Evolutionary conservation across 2,888 invertebrate genomes (phyloP), one percentile per base, ranked within the genome.

Genomic region (Exephanes ischioxanthus): DNA sequence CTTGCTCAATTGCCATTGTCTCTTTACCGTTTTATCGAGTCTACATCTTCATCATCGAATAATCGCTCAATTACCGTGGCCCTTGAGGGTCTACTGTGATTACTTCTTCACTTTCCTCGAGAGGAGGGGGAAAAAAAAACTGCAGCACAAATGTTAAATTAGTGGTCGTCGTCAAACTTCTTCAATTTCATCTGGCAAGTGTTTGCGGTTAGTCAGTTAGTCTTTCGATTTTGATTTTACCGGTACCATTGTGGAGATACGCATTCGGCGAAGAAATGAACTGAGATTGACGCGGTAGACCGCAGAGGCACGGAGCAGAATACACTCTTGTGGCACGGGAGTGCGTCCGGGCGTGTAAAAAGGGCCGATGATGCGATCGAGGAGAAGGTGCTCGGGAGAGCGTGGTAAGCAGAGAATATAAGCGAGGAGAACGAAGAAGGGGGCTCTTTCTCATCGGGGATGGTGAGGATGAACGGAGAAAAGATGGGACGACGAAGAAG

Each of bases 381-480:
- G 41, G 41, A 55, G 26, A 7, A 53, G 79, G 11, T 41, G 41
- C 11, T 41, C 41, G 41, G 66, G 80, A 73, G 37, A 70, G 63
- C 86, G 55, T 66, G 75, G 66, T 81, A 83, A 26, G 41, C n/a
- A 14, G 37, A 19, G 53, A 48, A 66, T 80, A 72, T n/a, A 30
- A n/a, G 22, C 75, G 85, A 85, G 86, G 79, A 61, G 85, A 79
- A 85, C 80, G 76, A 82, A 78, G 73, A 33, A 41, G 80, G 77
- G n/a, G 72, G 3, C 30, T 30, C 45, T 48, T 48, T 48, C 45
- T 63, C 37, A 66, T 66, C 48, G 53, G 58, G 76, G 51, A 30
- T 51, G 67, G 75, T 68, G 30, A 82, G 67, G 53, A 61, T 37
- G 48, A 55, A 73, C 79, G 26, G 80, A 75, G 76, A 79, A 83